Evolutionary conservation across 2,888 invertebrate genomes (phyloP), one percentile per base, ranked within the genome.

Genomic region (Drosophila testacea): DNA sequence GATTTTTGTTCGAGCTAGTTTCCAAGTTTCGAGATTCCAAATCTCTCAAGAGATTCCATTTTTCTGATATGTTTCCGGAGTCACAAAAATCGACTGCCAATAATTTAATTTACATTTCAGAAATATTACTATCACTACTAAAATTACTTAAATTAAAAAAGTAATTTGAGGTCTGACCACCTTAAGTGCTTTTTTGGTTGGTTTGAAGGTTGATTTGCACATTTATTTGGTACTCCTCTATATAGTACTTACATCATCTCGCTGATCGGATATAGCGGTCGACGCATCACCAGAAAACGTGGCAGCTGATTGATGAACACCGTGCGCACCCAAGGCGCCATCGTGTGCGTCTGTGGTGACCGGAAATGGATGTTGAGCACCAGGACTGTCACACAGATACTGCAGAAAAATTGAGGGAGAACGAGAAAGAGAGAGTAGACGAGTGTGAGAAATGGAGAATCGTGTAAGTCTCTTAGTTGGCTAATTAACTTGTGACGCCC

Each of bases 361-460:
- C 99, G 97, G 94, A 98, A 99, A 94, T 99, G 98, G 89, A 98
- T 97, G 94, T 99, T 99, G 90, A 99, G 94, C 89, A 98, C 98
- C 91, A 98, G 96, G 90, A 99, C 98, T 73, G 98, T 98, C 91
- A 97, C 96, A 94, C 97, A 97, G 93, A 98, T 98, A 93, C 96
- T 96, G 94, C 62, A 72, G 22, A n/a, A 2, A 52, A 42, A 36
- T 39, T 13, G 38, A 11, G 34, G 38, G 30, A 4, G 9, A 41
- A 42, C 27, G 34, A 50, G 46, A 48, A 48, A 16, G n/a, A 41
- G 22, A 36, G 39, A 54, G 46, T 10, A 16, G 34, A n/a, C 3
- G 38, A 30, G 36, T 11, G 41, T 22, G 30, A 27, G 34, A 60
- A 39, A 30, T 22, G 42, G 30, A 13, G 51, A 51, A 46, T 66